Conservation (phyloP, 1,140 invertebrate species). For the Conopomorpha cramerella region DNA sequence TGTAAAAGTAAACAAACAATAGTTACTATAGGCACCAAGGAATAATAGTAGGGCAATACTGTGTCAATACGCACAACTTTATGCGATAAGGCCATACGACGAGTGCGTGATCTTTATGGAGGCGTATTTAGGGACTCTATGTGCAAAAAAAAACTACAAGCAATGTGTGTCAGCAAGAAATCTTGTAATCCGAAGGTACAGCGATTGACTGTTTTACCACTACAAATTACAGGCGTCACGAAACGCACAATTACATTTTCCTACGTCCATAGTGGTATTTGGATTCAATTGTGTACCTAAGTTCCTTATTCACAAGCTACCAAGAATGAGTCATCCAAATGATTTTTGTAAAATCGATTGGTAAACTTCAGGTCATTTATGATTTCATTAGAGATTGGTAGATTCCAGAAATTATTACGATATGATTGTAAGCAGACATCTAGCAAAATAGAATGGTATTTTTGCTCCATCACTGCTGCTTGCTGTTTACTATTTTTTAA, state of each 20-base stretch:
- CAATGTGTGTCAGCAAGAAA: slow-evolving; percentile 39
- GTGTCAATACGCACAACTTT: neutral
- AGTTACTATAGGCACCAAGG: too few species aligned
- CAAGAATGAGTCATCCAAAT: too few species aligned
- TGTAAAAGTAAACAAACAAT: slow-evolving; percentile 63
- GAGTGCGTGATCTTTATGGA: neutral
- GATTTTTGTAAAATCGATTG: neutral
- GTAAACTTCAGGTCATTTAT: slow-evolving; percentile 2
- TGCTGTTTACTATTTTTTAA: too few species aligned
- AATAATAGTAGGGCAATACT: too few species aligned
- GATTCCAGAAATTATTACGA: neutral
- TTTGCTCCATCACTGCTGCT: too few species aligned
- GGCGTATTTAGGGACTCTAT: neutral
- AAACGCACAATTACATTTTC: too few species aligned
- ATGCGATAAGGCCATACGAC: neutral
- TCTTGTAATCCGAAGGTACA: too few species aligned
- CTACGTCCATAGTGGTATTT: too few species aligned
- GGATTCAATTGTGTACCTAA: too few species aligned
- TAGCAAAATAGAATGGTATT: slow-evolving; percentile 30
- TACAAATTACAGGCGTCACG: too few species aligned
- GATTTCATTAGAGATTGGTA: neutral
- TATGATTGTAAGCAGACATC: slow-evolving; percentile 15
- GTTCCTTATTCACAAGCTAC: too few species aligned
- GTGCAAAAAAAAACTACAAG: slow-evolving; percentile 19
- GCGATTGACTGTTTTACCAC: too few species aligned